Percentiles rank a stretch among this genome's conserved stretches.
These are phyloP conservation scores for Clarias batrachus DNA, from an alignment of 2,113 vertebrate genomes.

Conservation along the genomic window DNA sequence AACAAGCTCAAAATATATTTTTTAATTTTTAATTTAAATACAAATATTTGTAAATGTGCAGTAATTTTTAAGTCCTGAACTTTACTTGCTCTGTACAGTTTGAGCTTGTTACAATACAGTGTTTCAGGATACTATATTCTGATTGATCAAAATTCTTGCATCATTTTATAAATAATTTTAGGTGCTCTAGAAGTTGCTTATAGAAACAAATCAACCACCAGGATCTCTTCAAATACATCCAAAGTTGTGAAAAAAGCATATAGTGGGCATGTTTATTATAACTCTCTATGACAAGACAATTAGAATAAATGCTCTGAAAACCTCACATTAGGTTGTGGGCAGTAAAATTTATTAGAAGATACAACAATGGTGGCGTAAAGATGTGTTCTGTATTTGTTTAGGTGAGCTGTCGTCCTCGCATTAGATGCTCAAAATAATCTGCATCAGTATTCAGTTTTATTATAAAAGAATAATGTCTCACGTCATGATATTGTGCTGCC, in stretches of 20 bases:
- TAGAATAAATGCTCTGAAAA: not conserved
- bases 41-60: not conserved
- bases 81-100: not conserved
- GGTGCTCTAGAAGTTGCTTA: not conserved
- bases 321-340: not conserved
- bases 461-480: not conserved
- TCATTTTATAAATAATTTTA: not conserved
- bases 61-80: not conserved
- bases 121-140: not conserved
- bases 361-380: not conserved
- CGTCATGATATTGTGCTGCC: conserved; percentile 49
- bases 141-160: not conserved
- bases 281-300: not conserved
- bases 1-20: not conserved
- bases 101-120: not conserved
- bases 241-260: not conserved
- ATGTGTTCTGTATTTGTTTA: not conserved
- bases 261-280: too few species aligned
- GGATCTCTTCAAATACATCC: not conserved
- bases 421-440: not conserved
- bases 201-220: not conserved
- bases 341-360: not conserved
- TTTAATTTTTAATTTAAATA: not conserved
- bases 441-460: not conserved
- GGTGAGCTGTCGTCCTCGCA: not conserved